Percentiles rank a stretch among this genome's conserved stretches.
These are phyloP conservation scores for Benitochromis conjunctus DNA, from an alignment of 2,113 vertebrate species.

Conservation along the genomic window DNA sequence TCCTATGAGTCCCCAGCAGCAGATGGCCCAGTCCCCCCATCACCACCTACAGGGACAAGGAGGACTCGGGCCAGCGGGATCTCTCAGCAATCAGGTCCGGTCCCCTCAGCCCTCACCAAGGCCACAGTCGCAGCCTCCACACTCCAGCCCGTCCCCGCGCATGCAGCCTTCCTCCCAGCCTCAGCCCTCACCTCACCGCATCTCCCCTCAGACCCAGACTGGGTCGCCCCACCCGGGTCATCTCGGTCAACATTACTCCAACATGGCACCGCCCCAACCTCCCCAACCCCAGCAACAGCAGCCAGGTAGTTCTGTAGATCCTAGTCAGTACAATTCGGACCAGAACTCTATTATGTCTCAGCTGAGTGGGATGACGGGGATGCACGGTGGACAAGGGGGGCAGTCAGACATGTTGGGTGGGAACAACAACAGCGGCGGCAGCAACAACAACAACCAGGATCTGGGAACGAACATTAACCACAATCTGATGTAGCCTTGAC, in stretches of 20 bases:
- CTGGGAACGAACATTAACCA: slow-evolving; percentile 87
- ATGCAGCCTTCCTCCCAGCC: slow-evolving; percentile 81
- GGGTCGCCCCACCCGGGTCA: slow-evolving; percentile 88
- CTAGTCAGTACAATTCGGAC: slow-evolving; percentile 69
- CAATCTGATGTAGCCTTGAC: slow-evolving; percentile 85
- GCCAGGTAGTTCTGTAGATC: slow-evolving; percentile 78
- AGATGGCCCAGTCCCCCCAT: slow-evolving; percentile 84
- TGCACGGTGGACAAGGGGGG: slow-evolving; percentile 85
- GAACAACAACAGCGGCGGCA: slow-evolving; percentile 43
- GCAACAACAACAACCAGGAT: slow-evolving; percentile 87
- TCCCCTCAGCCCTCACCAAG: slow-evolving; percentile 95
- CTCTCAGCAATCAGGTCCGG: slow-evolving; percentile 92
- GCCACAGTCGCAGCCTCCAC: slow-evolving; percentile 91
- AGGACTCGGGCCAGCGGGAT: slow-evolving; percentile 73
- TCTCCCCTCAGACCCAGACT: slow-evolving; percentile 88
- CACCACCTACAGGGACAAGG: slow-evolving; percentile 90
- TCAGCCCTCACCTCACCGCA: slow-evolving; percentile 94
- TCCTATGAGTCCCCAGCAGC: slow-evolving; percentile 94
- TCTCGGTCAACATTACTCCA: slow-evolving; percentile 71
- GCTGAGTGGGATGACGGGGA: slow-evolving; percentile 86
- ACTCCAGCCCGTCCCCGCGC: slow-evolving; percentile 94
- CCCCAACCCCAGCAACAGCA: slow-evolving; percentile 75
- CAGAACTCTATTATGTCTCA: slow-evolving; percentile 89
- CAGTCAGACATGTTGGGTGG: slow-evolving; percentile 85
- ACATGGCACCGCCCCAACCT: slow-evolving; percentile 80